These are phyloP conservation scores for Vanessa atalanta DNA, from an alignment of 1,140 invertebrate species.

Conservation along the genomic window DNA sequence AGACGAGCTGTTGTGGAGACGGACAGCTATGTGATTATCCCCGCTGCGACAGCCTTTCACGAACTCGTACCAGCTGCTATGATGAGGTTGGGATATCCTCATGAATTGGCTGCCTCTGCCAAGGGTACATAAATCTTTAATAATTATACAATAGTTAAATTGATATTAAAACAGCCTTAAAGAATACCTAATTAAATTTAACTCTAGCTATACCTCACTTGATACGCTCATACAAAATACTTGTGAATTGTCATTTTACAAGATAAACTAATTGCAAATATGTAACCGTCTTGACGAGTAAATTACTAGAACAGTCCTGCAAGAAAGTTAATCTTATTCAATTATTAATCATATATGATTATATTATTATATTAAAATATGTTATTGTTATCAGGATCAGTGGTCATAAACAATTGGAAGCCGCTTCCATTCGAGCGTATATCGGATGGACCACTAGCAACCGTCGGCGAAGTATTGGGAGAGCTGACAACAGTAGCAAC, in stretches of 20 bases:
- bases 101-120: slow-evolving; percentile 87
- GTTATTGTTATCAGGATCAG: slow-evolving; percentile 83
- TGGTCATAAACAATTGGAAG: slow-evolving; percentile 97
- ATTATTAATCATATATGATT: no score
- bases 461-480: slow-evolving; percentile 95
- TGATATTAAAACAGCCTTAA: no score
- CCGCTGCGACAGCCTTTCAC: slow-evolving; percentile 91
- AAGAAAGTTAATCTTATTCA: no score
- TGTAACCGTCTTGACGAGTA: no score
- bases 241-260: no score
- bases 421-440: slow-evolving; percentile 94
- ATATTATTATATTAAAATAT: no score
- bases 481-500: slow-evolving; percentile 95
- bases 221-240: no score
- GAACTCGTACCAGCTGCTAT: slow-evolving; percentile 90
- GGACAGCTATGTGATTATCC: slow-evolving; percentile 96
- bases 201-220: no score
- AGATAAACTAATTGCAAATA: no score
- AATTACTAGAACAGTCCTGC: no score
- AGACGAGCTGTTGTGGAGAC: slow-evolving; percentile 88
- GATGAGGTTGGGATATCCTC: slow-evolving; percentile 88
- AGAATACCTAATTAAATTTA: no score
- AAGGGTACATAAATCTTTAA: slow-evolving; percentile 83
- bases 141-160: no score
- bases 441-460: slow-evolving; percentile 90